Evolutionary conservation across 2,888 invertebrate species (phyloP).

Genomic region (Lysandra bellargus): DNA sequence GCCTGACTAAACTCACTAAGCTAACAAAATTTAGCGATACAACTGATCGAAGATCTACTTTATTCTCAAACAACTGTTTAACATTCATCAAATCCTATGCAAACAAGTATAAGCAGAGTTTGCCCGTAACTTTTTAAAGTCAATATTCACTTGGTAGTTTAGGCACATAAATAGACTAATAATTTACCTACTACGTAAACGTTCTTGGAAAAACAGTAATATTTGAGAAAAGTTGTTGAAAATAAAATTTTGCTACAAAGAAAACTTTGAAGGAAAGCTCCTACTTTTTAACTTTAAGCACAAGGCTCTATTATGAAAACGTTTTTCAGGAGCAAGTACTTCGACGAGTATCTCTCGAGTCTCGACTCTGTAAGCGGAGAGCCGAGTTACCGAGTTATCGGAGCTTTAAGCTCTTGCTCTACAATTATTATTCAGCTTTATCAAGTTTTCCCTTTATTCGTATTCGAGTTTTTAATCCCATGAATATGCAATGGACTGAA

Average conservation of each 20-base stretch:
- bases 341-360: background rate
- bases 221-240: background rate
- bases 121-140: background rate
- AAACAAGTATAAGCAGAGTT: background rate
- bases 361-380: background rate
- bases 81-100: background rate
- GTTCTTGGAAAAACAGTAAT: background rate
- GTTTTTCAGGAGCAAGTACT: background rate
- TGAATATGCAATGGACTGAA: background rate
- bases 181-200: too few species aligned
- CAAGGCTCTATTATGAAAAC: background rate
- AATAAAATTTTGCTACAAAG: conserved; percentile 7
- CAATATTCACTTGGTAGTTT: too few species aligned
- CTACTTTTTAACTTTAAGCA: background rate
- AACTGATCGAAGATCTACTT: background rate
- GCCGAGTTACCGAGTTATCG: conserved; percentile 15
- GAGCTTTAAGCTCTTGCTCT: conserved; percentile 1
- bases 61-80: too few species aligned
- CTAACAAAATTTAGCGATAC: background rate
- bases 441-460: background rate
- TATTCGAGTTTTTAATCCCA: background rate
- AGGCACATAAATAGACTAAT: too few species aligned
- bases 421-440: conserved; percentile 1
- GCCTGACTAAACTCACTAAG: background rate
- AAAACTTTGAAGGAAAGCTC: background rate